Evolutionary conservation across 2,797 vertebrate species (phyloP), one percentile per base, ranked within the genome.

Genomic region (Xenops minutus): DNA sequence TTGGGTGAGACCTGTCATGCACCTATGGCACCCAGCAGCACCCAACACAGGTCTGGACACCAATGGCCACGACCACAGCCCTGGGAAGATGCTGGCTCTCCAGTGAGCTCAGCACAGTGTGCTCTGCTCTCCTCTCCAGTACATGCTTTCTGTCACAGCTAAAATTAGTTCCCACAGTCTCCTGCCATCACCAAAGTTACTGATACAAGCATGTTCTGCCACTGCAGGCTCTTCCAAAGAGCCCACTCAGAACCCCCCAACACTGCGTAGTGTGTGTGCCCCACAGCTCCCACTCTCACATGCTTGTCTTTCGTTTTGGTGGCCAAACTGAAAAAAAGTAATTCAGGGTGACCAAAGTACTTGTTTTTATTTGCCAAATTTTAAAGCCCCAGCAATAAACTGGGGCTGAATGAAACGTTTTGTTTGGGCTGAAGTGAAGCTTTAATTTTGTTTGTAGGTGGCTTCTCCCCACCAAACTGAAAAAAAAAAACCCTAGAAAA

Each of bases 381-480:
- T 87, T 82, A 51, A 89, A 89, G 27, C 36, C 75, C 39, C n/a
- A 7, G 49, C 72, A 88, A 94, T 73, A 80, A 96, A 49, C 44
- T 21, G 48, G 48, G 56, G 80, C 59, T 92, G 86, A 94, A 91
- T 69, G 67, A 93, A 95, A 59, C 77, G 44, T 77, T 84, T 79
- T 95, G 92, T 95, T 96, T 93, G 80, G 94, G 78, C 74, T 95
- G 94, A 95, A 96, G 58, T 46, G 61, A 88, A 85, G 88, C 77
- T 92, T 92, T 93, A 77, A 20, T 81, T 95, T 97, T 94, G 92
- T 94, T 96, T 89, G 92, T 93, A 95, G 95, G 95, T 96, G 95
- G 95, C 41, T 91, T 30, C 59, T 54, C 81, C 81, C 92, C 66
- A 89, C 67, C 59, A 37, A 43, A 9, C 67, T 51, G 41, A 2